Evolutionary conservation across 2,797 vertebrate species (phyloP).

Genomic region (Schizopygopsis malacanthus): DNA sequence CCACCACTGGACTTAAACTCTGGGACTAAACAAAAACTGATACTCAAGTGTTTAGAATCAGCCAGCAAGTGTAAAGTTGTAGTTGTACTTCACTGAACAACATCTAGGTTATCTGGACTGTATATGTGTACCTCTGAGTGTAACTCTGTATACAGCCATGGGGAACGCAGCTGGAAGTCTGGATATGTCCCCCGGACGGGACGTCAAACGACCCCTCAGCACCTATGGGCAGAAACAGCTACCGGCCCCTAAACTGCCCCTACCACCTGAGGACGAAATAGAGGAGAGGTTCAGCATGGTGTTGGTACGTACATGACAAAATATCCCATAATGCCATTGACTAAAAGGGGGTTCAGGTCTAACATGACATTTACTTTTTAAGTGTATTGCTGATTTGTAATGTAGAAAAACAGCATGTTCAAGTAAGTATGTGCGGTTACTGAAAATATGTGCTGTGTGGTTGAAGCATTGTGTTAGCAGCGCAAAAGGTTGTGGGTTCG

Average conservation of each 20-base stretch:
- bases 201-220: constrained; percentile 32
- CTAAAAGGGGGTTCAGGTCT: background rate
- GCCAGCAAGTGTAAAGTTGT: background rate
- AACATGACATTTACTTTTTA: background rate
- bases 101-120: constrained; percentile 9
- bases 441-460: too few relatives aligned
- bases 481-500: too few relatives aligned
- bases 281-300: constrained; percentile 54
- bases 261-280: constrained; percentile 56
- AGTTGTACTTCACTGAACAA: background rate
- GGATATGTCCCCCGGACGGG: constrained; percentile 54
- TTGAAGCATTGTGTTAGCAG: too few relatives aligned
- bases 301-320: constrained; percentile 45
- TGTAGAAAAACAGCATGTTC: background rate
- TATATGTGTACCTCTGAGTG: constrained; percentile 26
- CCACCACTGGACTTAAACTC: background rate
- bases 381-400: background rate
- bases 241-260: constrained; percentile 48
- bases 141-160: constrained; percentile 34
- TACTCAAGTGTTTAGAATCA: background rate
- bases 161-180: constrained; percentile 63
- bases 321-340: background rate
- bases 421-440: background rate
- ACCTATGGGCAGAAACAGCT: constrained; percentile 32
- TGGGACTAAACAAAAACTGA: background rate